A percentile compares a stretch with the other conserved stretches of the same genome.
phyloP scores from a whole-genome alignment of 2,113 vertebrate species.

The Mormoops blainvillei region DNA sequence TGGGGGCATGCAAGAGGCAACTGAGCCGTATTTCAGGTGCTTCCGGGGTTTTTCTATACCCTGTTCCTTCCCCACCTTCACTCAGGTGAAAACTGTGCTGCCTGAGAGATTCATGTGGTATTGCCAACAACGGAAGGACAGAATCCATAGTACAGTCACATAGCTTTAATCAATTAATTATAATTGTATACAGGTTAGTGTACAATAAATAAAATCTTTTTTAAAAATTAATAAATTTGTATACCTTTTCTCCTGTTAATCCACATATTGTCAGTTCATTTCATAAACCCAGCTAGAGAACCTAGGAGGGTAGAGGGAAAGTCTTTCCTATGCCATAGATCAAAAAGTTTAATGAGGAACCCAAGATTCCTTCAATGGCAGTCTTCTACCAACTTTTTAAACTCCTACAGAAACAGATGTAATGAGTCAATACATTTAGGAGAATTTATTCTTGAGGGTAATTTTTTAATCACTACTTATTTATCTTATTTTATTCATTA shows the following conservation, averaged over 20 bases:
- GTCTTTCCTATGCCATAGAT: not conserved
- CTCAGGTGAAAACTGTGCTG: not conserved
- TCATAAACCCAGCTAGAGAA: not conserved
- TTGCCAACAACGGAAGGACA: not conserved
- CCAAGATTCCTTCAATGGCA: not conserved
- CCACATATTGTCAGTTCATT: not conserved
- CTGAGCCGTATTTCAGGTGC: not conserved
- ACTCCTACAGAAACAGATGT: not conserved
- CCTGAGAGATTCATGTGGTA: not conserved
- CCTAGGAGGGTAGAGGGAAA: not conserved
- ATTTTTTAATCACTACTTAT: not conserved
- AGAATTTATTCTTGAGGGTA: not conserved
- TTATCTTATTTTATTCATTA: slow-evolving; percentile 35
- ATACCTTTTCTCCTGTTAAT: not conserved
- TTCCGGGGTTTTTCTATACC: not conserved
- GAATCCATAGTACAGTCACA: not conserved
- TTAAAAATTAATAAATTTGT: not conserved
- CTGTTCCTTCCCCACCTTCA: not conserved
- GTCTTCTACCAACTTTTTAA: not conserved
- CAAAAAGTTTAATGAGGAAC: slow-evolving; percentile 1
- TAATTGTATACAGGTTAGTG: not conserved
- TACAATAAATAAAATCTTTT: too few species aligned
- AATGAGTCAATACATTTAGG: not conserved
- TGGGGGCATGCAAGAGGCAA: too few species aligned
- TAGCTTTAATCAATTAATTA: not conserved